Evolutionary conservation across 92 coral and sea anemone genomes (phyloP), one percentile per base, ranked within the genome.

Genomic region (Desmophyllum pertusum): DNA sequence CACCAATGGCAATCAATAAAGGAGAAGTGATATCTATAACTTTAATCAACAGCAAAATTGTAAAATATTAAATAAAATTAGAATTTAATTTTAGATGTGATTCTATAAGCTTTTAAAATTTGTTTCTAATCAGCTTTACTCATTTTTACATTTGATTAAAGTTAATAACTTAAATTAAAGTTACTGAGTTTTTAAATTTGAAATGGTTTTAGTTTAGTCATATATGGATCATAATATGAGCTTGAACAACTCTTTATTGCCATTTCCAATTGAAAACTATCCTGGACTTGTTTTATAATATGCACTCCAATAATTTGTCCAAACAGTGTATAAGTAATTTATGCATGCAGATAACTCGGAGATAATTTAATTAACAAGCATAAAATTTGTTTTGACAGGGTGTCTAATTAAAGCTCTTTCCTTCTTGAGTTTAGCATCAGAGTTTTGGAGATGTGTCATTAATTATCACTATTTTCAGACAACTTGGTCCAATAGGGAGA

Each of bases 311-410:
- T 48, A 48, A n/a, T n/a, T n/a, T n/a, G 53, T 48, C 53, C 53
- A 48, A 11, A 48, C 17, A 67, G 27, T 18, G 42, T 15, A 67
- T 13, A 65, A 65, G 13, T 65, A 65, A 65, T 65, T 31, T 65
- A 37, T 67, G 73, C 25, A 67, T 67, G 40, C 42, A 36, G 43
- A 21, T 67, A 67, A 67, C 73, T 67, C 73, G 36, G 0, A 67
- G 73, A 37, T 35, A 67, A 67, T 67, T 37, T 2, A 33, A 67
- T 38, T 27, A 67, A 67, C 42, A 35, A 38, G 27, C 45, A 17
- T 35, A 4, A 36, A 37, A 38, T 4, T 67, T 19, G 25, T 37
- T 67, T 67, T 67, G 73, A 67, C 42, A 67, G n/a, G 10, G 38
- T 65, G 11, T 65, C 21, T 65, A 36, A 65, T 36, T 36, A 67